These are phyloP conservation scores for Sitta europaea DNA, from an alignment of 2,113 vertebrate genomes.

Conservation along the genomic window DNA sequence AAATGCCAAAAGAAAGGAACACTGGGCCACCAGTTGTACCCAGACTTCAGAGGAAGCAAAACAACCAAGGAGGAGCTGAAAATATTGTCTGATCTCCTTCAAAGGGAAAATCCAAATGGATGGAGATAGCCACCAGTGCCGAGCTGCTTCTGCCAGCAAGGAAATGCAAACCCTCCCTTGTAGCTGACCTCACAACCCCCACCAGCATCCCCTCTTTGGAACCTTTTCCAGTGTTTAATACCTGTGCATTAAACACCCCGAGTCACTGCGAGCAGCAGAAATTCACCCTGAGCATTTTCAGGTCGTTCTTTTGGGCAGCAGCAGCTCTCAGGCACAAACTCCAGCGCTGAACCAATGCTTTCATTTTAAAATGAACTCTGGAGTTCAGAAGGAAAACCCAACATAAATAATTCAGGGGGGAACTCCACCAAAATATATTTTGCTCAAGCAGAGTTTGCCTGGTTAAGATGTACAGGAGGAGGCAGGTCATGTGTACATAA, in stretches of 20 bases:
- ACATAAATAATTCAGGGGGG: background rate
- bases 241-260: background rate
- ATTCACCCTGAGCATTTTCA: background rate
- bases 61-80: background rate
- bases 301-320: background rate
- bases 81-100: slow-evolving; percentile 19
- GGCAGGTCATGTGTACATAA: fast-evolving
- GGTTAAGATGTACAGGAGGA: background rate
- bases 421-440: background rate
- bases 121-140: slow-evolving; percentile 8
- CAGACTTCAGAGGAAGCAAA: slow-evolving; percentile 36
- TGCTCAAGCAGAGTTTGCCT: background rate
- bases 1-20: background rate
- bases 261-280: fast-evolving
- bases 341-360: background rate
- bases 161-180: background rate
- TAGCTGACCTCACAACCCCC: background rate
- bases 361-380: background rate
- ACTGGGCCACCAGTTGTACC: background rate
- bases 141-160: background rate
- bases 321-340: background rate
- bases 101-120: slow-evolving; percentile 38
- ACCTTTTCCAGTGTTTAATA: background rate
- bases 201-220: background rate
- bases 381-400: background rate